These are phyloP conservation scores for Enteromius unitaeniatus DNA, from an alignment of 2,797 vertebrate species.

Conservation along the genomic window DNA sequence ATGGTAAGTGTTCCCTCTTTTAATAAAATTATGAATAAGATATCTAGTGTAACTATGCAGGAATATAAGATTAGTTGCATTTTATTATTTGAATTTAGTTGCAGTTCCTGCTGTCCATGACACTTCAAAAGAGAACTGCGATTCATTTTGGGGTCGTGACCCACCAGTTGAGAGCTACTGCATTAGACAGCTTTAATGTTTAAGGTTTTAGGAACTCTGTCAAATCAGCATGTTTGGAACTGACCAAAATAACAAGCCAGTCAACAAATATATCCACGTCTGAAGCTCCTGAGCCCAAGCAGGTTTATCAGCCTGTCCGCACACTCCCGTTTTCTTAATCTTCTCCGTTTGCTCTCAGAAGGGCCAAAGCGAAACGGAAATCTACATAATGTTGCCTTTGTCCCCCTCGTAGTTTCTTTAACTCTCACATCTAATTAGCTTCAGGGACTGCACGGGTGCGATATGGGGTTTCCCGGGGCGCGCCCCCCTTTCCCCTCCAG, in stretches of 20 bases:
- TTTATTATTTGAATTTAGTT: background rate
- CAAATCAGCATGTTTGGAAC: background rate
- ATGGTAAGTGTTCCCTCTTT: background rate
- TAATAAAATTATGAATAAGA: background rate
- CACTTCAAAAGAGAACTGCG: background rate
- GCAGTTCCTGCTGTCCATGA: background rate
- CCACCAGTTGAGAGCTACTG: background rate
- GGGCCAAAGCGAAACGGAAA: conserved; percentile 54
- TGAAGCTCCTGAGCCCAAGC: conserved; percentile 39
- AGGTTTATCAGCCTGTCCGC: conserved; percentile 41
- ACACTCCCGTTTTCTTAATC: conserved; percentile 51
- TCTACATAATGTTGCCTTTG: conserved; percentile 71
- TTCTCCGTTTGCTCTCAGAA: conserved; percentile 23
- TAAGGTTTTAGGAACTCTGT: conserved; percentile 5
- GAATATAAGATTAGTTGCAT: background rate
- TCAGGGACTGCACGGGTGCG: conserved; percentile 65
- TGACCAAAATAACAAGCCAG: conserved; percentile 42
- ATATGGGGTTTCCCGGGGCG: conserved; percentile 48
- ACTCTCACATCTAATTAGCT: conserved; percentile 83
- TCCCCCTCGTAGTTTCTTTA: conserved; percentile 76
- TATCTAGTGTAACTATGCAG: background rate
- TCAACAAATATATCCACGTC: conserved; percentile 40
- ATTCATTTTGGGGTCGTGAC: background rate
- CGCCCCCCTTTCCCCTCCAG: conserved; percentile 41
- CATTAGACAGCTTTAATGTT: background rate